Conservation (phyloP, 2,888 invertebrate genomes). For the Ectemnius cavifrons region DNA sequence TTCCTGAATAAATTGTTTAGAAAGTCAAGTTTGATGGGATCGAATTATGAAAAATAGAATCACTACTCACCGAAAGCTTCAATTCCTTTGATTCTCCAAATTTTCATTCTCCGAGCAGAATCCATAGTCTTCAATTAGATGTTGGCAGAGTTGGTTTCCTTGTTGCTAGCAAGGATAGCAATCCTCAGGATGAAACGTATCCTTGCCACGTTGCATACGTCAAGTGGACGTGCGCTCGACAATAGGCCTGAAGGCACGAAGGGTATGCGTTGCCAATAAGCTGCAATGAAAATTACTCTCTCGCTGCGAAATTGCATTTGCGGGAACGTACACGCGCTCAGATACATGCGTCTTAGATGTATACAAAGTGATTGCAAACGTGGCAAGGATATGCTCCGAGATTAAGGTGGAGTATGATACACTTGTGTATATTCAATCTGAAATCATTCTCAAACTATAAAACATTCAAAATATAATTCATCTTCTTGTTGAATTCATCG, state of each 20-base stretch:
- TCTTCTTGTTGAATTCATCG: constrained; percentile 11
- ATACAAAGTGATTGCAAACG: constrained; percentile 6
- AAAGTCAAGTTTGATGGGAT: no score
- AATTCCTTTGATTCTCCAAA: constrained; percentile 7
- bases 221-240: constrained; percentile 25
- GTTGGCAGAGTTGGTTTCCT: constrained; percentile 21
- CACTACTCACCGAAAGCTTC: constrained; percentile 37
- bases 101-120: neutral
- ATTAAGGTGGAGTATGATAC: constrained; percentile 2
- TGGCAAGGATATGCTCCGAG: constrained; percentile 7
- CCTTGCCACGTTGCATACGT: constrained; percentile 24
- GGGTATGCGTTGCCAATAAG: constrained; percentile 51
- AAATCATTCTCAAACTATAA: constrained; percentile 55
- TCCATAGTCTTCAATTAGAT: constrained; percentile 9
- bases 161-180: constrained; percentile 39
- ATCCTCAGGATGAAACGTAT: constrained; percentile 43
- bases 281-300: constrained; percentile 59
- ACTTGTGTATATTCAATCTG: constrained; percentile 36
- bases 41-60: neutral
- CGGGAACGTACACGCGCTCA: neutral
- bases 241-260: constrained; percentile 53
- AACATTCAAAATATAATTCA: constrained; percentile 48
- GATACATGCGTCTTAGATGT: no score
- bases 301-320: constrained; percentile 48
- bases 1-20: no score